These are phyloP conservation scores for Melieria crassipennis DNA, from an alignment of 2,888 invertebrate species.

Conservation along the genomic window DNA sequence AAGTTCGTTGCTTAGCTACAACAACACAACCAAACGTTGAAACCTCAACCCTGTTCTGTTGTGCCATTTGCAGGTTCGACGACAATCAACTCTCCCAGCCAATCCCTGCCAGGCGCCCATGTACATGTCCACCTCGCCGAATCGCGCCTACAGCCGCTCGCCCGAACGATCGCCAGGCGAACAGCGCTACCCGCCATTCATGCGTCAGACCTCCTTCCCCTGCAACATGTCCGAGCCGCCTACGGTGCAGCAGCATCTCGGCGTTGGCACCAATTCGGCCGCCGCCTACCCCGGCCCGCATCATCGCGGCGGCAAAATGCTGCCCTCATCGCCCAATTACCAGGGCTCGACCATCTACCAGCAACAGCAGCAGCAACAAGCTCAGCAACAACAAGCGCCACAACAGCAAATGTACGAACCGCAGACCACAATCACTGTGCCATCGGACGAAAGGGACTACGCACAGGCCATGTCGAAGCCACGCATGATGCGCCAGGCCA, in stretches of 20 bases:
- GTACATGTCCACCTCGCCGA: conserved; percentile 65
- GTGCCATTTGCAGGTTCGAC: conserved; percentile 52
- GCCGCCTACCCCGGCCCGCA: conserved; percentile 36
- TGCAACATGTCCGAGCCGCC: conserved; percentile 53
- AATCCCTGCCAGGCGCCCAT: conserved; percentile 59
- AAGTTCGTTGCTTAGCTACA: conserved; percentile 34
- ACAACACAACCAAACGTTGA: too few relatives aligned
- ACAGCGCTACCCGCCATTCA: conserved; percentile 61
- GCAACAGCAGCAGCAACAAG: conserved; percentile 36
- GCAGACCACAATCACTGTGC: conserved; percentile 38
- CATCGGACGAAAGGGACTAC: conserved; percentile 54
- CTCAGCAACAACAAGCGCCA: conserved; percentile 36
- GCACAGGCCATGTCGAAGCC: conserved; percentile 48
- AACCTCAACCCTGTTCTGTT: background rate
- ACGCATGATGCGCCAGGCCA: conserved; percentile 62
- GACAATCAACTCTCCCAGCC: conserved; percentile 63
- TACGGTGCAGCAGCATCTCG: conserved; percentile 35
- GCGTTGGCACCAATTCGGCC: conserved; percentile 23
- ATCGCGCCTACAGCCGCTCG: conserved; percentile 61
- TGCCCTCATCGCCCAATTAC: conserved; percentile 60
- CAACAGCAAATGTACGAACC: conserved; percentile 31
- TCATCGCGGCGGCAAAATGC: conserved; percentile 54
- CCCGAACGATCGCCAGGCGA: conserved; percentile 63
- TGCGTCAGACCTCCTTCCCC: conserved; percentile 64
- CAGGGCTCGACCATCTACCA: conserved; percentile 37